Base-by-base conservation (phyloP, 2,797 vertebrate species). In the Myoxocephalus aenaeus region DNA sequence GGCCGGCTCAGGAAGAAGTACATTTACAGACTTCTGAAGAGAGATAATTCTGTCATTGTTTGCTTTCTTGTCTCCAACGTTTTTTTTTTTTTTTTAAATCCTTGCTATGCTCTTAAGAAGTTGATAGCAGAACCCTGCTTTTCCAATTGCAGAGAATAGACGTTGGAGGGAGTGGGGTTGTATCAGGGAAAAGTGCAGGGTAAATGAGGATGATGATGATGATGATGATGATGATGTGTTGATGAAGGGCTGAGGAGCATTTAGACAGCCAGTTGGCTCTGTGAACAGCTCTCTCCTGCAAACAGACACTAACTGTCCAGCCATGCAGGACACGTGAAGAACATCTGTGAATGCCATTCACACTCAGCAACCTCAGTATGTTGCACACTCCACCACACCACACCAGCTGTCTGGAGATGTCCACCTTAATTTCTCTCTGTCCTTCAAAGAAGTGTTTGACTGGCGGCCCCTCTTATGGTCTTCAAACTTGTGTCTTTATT, bases 331-430 rank as follows among this genome's bases (percentile, higher is more conserved):
- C 87, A 87, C 48, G 72, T 86, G 86, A 89, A 69, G 73, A 92
- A 93, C 93, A 93, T 94, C 91, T 93, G 91, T 83, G 89, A 74
- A 89, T 89, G 86, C 88, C 90, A 91, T 92, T 91, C 84, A 89
- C 84, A 70, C 84, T 79, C 80, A n/a, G 84, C 84, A 83, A 73
- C 64, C 69, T 85, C 71, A 61, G 63, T 64, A 44, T 70, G 70
- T 68, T 75, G 77, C 73, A 73, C 61, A 66, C 73, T 83, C 75
- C 34, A 34, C 34, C 34, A 9, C 38, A 40, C 10, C 38, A 69
- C 65, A 74, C 75, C 87, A 89, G 84, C 87, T 90, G 86, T 77
- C 72, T 76, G 54, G 73, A 77, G 69, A 53, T 68, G 64, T 84
- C 72, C 72, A 73, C 62, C 54, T 69, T n/a, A 38, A 51, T 66